phyloP scores from a whole-genome alignment of 2,888 invertebrate species.

The Monochamus alternatus region DNA sequence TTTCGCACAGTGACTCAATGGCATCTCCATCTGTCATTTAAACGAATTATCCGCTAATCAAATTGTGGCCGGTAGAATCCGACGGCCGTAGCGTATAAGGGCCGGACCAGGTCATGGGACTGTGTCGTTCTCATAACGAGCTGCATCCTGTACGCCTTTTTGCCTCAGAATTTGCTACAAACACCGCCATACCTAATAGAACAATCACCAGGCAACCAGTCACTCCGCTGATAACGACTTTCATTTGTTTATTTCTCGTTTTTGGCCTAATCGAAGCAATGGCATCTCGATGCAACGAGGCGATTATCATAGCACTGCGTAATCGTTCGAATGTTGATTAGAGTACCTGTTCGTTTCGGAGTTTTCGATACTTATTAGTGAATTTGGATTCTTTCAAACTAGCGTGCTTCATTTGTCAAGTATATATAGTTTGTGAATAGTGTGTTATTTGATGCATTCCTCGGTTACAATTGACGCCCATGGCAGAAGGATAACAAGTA shows the following conservation, averaged over 20 bases:
- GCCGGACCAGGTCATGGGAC: conserved; percentile 39
- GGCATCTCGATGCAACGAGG: conserved; percentile 4
- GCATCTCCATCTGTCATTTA: conserved; percentile 19
- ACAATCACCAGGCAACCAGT: conserved; percentile 11
- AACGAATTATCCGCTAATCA: conserved; percentile 27
- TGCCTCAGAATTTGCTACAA: conserved; percentile 36
- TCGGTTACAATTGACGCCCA: conserved; percentile 30
- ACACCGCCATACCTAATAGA: conserved; percentile 24
- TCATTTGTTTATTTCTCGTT: conserved; percentile 1
- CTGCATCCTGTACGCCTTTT: conserved; percentile 41
- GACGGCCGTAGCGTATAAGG: conserved; percentile 21
- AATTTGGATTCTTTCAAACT: not conserved
- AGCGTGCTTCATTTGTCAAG: not conserved
- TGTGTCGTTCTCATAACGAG: conserved; percentile 39
- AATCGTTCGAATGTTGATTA: not conserved
- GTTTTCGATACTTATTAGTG: not conserved
- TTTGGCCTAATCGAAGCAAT: conserved; percentile 6
- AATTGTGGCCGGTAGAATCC: conserved; percentile 21
- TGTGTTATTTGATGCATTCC: conserved; percentile 34
- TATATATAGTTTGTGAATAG: conserved; percentile 12
- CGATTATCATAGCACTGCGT: not conserved
- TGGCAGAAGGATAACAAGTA: conserved; percentile 39
- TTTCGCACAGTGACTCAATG: not conserved
- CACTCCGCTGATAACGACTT: conserved; percentile 8
- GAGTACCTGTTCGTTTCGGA: not conserved